These are phyloP conservation scores for Pygocentrus nattereri DNA, from an alignment of 2,797 vertebrate species.

Conservation along the genomic window DNA sequence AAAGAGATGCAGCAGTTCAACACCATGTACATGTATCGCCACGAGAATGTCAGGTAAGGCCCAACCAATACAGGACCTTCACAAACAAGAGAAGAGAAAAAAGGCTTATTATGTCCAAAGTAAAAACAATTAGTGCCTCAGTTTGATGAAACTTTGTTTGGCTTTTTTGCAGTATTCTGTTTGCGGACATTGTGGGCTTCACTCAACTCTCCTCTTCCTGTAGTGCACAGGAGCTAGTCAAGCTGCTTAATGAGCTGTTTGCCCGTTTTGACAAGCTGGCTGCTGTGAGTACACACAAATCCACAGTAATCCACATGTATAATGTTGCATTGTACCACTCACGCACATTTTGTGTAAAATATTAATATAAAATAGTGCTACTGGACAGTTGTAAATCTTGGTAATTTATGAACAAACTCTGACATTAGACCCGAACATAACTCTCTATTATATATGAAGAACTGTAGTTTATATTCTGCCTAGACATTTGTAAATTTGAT, in stretches of 20 bases:
- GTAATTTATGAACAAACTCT: too few species aligned
- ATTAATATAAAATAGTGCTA: too few species aligned
- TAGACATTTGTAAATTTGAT: too few species aligned
- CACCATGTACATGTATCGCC: constrained; percentile 99
- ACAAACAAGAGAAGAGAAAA: not conserved
- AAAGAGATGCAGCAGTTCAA: constrained; percentile 97
- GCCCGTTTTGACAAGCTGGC: constrained; percentile 96
- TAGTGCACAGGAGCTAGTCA: constrained; percentile 94
- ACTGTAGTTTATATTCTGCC: too few species aligned
- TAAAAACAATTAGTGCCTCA: not conserved
- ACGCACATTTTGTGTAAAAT: too few species aligned
- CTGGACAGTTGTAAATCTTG: too few species aligned
- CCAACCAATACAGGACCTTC: not conserved
- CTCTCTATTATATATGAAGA: too few species aligned
- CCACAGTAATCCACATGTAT: not conserved
- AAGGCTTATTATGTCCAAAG: not conserved
- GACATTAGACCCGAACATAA: too few species aligned
- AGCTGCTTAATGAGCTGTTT: constrained; percentile 93
- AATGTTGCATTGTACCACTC: too few species aligned
- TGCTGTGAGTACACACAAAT: constrained; percentile 82
- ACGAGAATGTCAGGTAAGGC: constrained; percentile 93
- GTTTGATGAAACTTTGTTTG: not conserved
- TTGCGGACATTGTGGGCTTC: constrained; percentile 96
- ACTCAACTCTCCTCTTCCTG: constrained; percentile 93
- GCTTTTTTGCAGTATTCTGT: constrained; percentile 86